phyloP scores from a whole-genome alignment of 2,888 invertebrate species.

The Leptinotarsa haldemani region DNA sequence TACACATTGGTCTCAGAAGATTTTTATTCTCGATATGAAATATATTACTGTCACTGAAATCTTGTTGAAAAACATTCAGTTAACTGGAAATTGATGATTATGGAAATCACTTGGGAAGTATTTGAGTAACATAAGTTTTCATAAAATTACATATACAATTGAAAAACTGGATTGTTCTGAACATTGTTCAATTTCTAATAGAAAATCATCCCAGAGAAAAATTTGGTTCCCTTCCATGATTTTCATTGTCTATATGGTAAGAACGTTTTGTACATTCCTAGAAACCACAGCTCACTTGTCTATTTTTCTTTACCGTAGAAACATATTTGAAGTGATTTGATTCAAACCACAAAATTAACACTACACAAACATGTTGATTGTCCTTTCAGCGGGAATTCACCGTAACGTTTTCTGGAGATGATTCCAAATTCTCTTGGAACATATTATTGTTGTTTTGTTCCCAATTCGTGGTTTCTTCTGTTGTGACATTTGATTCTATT shows the following conservation, averaged over 20 bases:
- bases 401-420: constrained; percentile 58
- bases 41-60: no score
- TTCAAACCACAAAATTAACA: constrained; percentile 25
- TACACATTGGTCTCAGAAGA: no score
- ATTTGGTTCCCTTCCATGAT: no score
- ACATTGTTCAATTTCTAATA: not conserved
- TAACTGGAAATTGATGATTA: no score
- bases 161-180: no score
- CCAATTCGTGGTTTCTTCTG: constrained; percentile 55
- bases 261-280: not conserved
- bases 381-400: constrained; percentile 55
- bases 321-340: constrained; percentile 28
- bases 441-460: constrained; percentile 71
- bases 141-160: no score
- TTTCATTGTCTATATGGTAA: not conserved
- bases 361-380: constrained; percentile 19
- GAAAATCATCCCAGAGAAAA: not conserved
- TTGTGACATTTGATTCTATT: constrained; percentile 52
- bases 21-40: no score
- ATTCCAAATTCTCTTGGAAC: constrained; percentile 70
- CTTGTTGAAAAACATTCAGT: no score
- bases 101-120: no score
- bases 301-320: not conserved
- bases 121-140: no score
- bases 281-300: not conserved